These are phyloP conservation scores for Mormyrops attenuatus DNA, from an alignment of 2,797 vertebrate species.

Conservation along the genomic window DNA sequence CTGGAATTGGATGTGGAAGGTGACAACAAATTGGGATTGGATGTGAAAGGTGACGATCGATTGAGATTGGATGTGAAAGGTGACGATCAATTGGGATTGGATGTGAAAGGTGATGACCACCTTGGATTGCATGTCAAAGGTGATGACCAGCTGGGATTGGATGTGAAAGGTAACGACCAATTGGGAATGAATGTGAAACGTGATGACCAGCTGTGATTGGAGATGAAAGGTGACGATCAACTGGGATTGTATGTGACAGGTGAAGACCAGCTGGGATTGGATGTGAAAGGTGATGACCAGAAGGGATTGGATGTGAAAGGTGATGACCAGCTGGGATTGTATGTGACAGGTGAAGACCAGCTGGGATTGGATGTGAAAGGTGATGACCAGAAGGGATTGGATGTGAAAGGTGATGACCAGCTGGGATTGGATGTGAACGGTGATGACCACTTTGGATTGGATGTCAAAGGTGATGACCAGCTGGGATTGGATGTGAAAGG, in stretches of 20 bases:
- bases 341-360: background rate
- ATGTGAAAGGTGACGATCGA: background rate
- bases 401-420: background rate
- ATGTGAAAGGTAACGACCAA: background rate
- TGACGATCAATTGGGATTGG: background rate
- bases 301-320: background rate
- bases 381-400: background rate
- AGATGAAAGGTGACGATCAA: background rate
- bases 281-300: no score
- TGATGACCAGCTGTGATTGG: background rate
- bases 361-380: background rate
- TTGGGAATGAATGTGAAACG: fast-evolving
- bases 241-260: background rate
- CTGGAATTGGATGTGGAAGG: background rate
- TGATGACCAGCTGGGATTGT: background rate
- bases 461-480: no score
- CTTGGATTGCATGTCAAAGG: background rate
- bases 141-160: background rate
- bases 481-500: background rate
- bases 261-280: background rate
- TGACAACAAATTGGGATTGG: background rate
- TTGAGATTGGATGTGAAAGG: background rate
- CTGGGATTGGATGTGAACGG: background rate
- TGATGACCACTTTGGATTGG: background rate
- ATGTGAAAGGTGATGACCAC: background rate